These are phyloP conservation scores for Trachelus tabidus DNA, from an alignment of 2,888 invertebrate species.

Conservation along the genomic window DNA sequence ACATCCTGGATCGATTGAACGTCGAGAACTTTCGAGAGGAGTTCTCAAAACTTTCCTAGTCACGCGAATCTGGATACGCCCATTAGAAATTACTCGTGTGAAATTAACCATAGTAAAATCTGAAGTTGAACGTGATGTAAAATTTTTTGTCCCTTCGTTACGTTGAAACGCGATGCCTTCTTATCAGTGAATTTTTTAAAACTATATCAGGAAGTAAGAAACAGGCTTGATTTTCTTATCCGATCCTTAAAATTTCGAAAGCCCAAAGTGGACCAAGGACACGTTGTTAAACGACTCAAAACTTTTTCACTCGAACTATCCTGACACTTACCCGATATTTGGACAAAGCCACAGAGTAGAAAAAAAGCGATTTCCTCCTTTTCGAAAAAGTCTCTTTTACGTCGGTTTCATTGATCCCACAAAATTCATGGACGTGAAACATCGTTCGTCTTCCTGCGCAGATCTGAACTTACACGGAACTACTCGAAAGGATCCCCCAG, in stretches of 20 bases:
- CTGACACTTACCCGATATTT: background rate
- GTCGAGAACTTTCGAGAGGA: background rate
- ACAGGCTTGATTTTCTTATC: background rate
- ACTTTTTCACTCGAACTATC: background rate
- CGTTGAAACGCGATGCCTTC: background rate
- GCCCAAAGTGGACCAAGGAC: background rate
- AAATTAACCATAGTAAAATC: background rate
- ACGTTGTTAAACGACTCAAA: background rate
- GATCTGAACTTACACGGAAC: background rate
- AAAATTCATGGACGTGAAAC: background rate
- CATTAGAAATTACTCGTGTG: background rate
- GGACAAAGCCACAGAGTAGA: background rate
- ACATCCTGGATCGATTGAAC: background rate
- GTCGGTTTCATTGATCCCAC: background rate
- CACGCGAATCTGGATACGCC: background rate
- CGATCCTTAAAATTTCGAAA: background rate
- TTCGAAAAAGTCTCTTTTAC: background rate
- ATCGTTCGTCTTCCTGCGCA: background rate
- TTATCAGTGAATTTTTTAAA: background rate
- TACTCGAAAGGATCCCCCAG: background rate
- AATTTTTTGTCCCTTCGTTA: background rate
- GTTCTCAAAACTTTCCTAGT: background rate
- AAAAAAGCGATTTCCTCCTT: background rate
- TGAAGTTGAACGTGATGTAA: no score
- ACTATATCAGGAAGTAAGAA: background rate